These are phyloP conservation scores for Oasisia sp. DNA, from an alignment of 2,888 invertebrate genomes.

Conservation along the genomic window DNA sequence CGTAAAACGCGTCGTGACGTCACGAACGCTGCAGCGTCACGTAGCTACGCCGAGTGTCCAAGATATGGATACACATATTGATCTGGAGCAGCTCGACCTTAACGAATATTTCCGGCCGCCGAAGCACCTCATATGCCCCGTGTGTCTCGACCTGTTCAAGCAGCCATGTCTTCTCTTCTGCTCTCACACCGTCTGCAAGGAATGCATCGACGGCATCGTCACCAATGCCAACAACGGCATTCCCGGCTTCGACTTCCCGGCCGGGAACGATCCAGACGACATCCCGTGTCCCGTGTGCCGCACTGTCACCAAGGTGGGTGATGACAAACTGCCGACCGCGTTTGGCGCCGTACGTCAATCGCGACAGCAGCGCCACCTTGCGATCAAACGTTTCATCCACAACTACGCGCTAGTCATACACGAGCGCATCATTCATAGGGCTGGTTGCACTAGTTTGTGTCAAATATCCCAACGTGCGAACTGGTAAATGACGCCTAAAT, in stretches of 20 bases:
- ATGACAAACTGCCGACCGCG: background rate
- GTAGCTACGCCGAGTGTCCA: background rate
- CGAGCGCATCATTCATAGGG: background rate
- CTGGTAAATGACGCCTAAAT: no score
- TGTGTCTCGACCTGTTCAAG: slow-evolving; percentile 17
- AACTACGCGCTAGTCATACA: background rate
- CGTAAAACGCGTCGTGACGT: slow-evolving; percentile 13
- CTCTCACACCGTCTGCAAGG: background rate
- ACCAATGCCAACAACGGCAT: background rate
- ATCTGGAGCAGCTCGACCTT: background rate
- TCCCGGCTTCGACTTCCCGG: background rate
- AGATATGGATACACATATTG: background rate
- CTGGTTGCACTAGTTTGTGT: no score
- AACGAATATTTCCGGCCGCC: slow-evolving; percentile 17
- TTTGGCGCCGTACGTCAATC: background rate
- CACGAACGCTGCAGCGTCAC: background rate
- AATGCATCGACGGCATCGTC: background rate
- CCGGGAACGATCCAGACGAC: background rate
- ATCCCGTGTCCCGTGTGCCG: background rate
- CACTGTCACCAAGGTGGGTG: background rate
- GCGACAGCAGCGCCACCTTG: background rate
- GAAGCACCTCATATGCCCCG: background rate
- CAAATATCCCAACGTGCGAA: no score
- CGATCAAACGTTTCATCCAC: background rate
- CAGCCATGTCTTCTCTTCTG: slow-evolving; percentile 9